Evolutionary conservation across 2,113 vertebrate genomes (phyloP), one percentile per base, ranked within the genome.

Genomic region (Mungos mungo): DNA sequence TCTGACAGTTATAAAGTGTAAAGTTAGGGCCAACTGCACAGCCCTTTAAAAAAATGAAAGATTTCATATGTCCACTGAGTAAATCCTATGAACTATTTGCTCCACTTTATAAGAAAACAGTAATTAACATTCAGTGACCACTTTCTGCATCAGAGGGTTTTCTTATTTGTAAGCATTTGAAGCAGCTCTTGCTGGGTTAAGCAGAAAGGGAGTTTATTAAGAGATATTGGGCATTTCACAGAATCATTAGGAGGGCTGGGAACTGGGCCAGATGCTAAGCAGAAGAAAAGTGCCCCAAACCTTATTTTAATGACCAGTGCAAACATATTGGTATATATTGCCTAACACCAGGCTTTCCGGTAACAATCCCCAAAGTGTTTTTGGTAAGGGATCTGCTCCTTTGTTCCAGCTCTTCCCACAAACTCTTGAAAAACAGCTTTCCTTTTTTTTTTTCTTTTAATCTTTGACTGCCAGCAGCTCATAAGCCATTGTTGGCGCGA

Each of bases 181-280:
- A 85, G 77, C 25, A 85, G 66, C 23, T 84, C 41, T 88, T 95
- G 13, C 41, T 94, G 54, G 57, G 50, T 93, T 93, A 80, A 94
- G 16, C 84, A 96, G 63, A 90, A 87, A 92, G 47, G 25, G 12
- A 79, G 54, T 93, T 96, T 97, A 94, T 93, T 95, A 88, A 80
- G 60, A 88, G 38, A 54, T 80, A 79, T n/a, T n/a, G 31, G 71
- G 9, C 11, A 77, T 7, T 38, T 87, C 33, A 89, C n/a, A 92
- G 15, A 79, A 96, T 83, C 47, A 93, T 88, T 95, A 93, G 84
- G 54, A 96, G 93, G 23, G 1, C 38, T 79, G 60, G 71, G 23
- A 93, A 89, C 3, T 63, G 35, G 8, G 14, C 21, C 90, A 96
- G n/a, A 93, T 92, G 54, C 16, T 86, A 74, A 96, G 13, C 38